Base-by-base conservation (phyloP, 2,888 invertebrate species). In the Melanargia galathea region DNA sequence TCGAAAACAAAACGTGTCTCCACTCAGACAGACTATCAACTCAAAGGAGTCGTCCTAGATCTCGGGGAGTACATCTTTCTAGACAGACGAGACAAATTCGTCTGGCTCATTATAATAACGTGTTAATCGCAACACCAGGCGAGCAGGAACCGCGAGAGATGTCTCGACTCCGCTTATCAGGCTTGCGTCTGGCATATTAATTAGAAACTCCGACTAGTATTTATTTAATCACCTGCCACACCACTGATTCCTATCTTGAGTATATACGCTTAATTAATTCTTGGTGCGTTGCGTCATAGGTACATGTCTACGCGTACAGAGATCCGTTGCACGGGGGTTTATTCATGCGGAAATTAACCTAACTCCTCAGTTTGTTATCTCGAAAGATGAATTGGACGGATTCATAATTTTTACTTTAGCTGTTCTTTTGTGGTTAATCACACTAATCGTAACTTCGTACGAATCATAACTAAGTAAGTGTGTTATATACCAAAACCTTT, bases 121-220 rank as follows among this genome's bases (percentile, higher is more conserved):
- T 85, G 87, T 81, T 88, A 87, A 87, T 83, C 79, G 78, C 75
- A 67, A 67, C 71, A 82, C 80, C 76, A 81, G 80, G 81, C 79
- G 71, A 66, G 72, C 81, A 83, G 82, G 76, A 80, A 80, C 77
- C 78, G 79, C 78, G 75, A 74, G 85, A 86, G 86, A 83, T 83
- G 84, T 80, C 80, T 77, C 82, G 78, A 75, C 67, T 74, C 72
- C 75, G 78, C 83, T 84, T 87, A 86, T 84, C 86, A 79, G 76
- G 73, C 73, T 72, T 83, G 86, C 87, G 87, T 84, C 88, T 88
- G 86, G 89, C 88, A 89, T 90, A 88, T 88, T 90, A 90, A 90
- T 88, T 86, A 87, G 83, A 78, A 77, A 82, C 76, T 83, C 82
- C 82, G 83, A 86, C 81, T 86, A 86, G 86, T 87, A 88, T 89